Percentiles rank a stretch among this genome's conserved stretches.
phyloP scores from a whole-genome alignment of 2,113 vertebrate species.

The Machaerirhynchus nigripectus region DNA sequence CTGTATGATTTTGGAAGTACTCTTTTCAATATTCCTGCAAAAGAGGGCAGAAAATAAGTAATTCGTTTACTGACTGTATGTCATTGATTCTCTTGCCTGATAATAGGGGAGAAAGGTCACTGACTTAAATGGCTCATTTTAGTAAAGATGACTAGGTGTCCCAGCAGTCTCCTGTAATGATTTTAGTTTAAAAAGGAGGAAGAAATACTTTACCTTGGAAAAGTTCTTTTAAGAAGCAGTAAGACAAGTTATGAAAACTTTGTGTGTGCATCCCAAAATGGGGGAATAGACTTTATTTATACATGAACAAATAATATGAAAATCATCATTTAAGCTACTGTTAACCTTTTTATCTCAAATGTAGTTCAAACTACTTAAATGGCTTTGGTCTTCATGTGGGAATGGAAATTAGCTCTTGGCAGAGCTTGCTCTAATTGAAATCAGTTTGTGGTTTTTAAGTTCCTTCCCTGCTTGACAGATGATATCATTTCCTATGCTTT shows the following conservation, averaged over 20 bases:
- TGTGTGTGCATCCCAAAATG: slow-evolving; percentile 6
- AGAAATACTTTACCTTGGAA: slow-evolving; percentile 38
- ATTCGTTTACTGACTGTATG: not conserved
- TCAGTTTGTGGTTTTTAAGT: slow-evolving; percentile 80
- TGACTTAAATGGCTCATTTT: not conserved
- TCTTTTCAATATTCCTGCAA: not conserved
- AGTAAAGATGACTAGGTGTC: not conserved
- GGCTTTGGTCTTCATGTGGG: slow-evolving; percentile 77
- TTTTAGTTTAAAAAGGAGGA: slow-evolving; percentile 31
- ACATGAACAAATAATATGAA: slow-evolving; percentile 57
- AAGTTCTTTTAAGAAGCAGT: slow-evolving; percentile 33
- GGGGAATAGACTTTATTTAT: slow-evolving; percentile 49
- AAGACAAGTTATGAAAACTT: slow-evolving; percentile 27
- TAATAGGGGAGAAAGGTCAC: not conserved
- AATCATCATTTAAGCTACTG: slow-evolving; percentile 59
- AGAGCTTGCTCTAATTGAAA: slow-evolving; percentile 76
- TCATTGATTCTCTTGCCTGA: not conserved
- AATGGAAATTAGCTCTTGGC: slow-evolving; percentile 84
- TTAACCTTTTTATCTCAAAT: slow-evolving; percentile 68
- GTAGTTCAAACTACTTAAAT: slow-evolving; percentile 69
- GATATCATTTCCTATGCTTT: slow-evolving; percentile 84
- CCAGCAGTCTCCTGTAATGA: not conserved
- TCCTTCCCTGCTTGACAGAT: slow-evolving; percentile 76
- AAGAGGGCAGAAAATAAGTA: not conserved
- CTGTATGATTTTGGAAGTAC: slow-evolving; percentile 9